Evolutionary conservation across 2,888 invertebrate genomes (phyloP).

Genomic region (Cordylochernes scorpioides): DNA sequence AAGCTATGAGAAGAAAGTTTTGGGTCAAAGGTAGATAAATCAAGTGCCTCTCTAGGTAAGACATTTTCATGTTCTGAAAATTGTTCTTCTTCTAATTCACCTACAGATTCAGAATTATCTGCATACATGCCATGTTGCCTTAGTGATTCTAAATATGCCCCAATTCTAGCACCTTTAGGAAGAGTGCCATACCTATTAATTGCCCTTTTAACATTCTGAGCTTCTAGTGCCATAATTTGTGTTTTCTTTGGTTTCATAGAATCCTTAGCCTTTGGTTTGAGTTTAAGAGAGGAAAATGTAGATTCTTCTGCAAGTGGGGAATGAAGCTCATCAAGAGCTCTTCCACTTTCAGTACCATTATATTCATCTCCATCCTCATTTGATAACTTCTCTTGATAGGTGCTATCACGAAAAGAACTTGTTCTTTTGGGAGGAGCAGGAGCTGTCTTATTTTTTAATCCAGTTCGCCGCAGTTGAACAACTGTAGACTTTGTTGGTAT

Average conservation of each 20-base stretch:
- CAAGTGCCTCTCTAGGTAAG: conserved; percentile 3
- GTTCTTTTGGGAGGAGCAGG: conserved; percentile 87
- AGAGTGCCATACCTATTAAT: conserved; percentile 74
- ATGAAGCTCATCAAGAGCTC: conserved; percentile 36
- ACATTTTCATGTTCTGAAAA: conserved; percentile 10
- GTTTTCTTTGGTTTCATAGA: conserved; percentile 33
- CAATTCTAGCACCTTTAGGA: conserved; percentile 84
- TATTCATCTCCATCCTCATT: conserved; percentile 18
- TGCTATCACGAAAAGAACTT: conserved; percentile 58
- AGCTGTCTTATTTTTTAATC: conserved; percentile 45
- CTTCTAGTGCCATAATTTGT: conserved; percentile 72
- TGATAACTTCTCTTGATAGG: conserved; percentile 25
- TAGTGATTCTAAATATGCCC: conserved; percentile 78
- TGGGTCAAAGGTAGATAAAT: no score
- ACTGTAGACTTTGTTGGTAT: conserved; percentile 10
- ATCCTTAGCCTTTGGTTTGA: conserved; percentile 31
- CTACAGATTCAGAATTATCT: conserved; percentile 11
- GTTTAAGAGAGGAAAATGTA: conserved; percentile 27
- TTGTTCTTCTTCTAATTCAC: conserved; percentile 9
- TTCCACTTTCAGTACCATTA: conserved; percentile 40
- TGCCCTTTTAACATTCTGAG: conserved; percentile 77
- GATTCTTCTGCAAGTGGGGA: conserved; percentile 18
- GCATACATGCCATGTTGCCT: conserved; percentile 40
- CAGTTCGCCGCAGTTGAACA: conserved; percentile 10
- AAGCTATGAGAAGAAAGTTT: conserved; percentile 9